Conservation (phyloP, 2,888 invertebrate species). For the Sycophila texana region DNA sequence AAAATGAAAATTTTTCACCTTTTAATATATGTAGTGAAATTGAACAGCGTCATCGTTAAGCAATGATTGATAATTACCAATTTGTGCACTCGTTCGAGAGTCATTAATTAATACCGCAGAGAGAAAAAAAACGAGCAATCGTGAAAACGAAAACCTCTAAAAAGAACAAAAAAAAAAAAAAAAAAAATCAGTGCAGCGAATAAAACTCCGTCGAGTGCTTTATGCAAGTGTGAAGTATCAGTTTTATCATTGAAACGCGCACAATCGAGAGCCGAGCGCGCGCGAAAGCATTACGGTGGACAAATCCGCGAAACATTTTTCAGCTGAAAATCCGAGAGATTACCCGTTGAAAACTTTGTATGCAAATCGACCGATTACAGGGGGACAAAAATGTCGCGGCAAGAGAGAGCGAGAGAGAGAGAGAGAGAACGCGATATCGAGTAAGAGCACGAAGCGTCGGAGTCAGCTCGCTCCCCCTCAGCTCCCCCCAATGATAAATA, state of each 20-base stretch:
- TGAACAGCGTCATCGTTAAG: too few species aligned
- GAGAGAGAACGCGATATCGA: background rate
- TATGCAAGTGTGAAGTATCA: background rate
- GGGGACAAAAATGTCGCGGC: slow-evolving; percentile 38
- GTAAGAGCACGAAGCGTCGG: background rate
- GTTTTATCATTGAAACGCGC: slow-evolving; percentile 24
- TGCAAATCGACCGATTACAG: slow-evolving; percentile 41
- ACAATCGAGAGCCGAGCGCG: background rate
- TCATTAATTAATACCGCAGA: too few species aligned
- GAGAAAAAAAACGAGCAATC: too few species aligned
- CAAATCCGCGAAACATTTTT: background rate
- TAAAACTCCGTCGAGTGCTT: background rate
- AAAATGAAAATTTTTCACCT: too few species aligned
- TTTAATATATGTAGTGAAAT: too few species aligned
- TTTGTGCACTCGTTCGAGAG: too few species aligned
- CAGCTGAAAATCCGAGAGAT: background rate
- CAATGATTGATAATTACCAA: too few species aligned
- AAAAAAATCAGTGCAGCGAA: too few species aligned
- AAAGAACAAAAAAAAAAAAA: too few species aligned
- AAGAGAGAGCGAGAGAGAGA: slow-evolving; percentile 24
- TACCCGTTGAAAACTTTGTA: slow-evolving; percentile 32
- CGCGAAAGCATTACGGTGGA: slow-evolving; percentile 15
- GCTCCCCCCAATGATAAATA: slow-evolving; percentile 44
- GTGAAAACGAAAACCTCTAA: too few species aligned
- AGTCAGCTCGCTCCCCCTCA: too few species aligned